Evolutionary conservation across 2,888 invertebrate genomes (phyloP).

Genomic region (Archips xylosteana): DNA sequence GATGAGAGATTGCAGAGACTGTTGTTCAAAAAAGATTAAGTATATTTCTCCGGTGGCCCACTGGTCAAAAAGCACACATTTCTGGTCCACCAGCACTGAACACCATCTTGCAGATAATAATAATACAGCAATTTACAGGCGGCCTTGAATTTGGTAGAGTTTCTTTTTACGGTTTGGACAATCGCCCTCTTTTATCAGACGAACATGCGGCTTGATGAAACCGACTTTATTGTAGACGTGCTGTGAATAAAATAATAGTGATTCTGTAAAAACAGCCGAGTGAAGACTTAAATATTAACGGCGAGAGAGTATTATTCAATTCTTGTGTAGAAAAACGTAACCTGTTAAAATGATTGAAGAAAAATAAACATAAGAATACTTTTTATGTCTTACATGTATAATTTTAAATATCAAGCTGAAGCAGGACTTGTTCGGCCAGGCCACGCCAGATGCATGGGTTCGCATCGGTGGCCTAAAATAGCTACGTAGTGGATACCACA

Average conservation of each 20-base stretch:
- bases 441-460: no score
- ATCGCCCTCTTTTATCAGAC: not conserved
- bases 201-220: slow-evolving; percentile 7
- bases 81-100: not conserved
- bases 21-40: no score
- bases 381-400: no score
- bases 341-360: no score
- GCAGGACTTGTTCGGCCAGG: no score
- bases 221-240: slow-evolving; percentile 17
- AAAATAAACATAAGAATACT: not conserved
- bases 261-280: not conserved
- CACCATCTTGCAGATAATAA: not conserved
- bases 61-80: no score
- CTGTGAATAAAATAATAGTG: slow-evolving; percentile 12
- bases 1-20: no score
- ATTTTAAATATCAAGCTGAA: no score
- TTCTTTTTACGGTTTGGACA: slow-evolving; percentile 12
- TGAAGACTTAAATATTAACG: not conserved
- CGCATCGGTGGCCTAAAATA: no score
- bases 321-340: no score
- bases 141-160: not conserved
- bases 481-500: no score
- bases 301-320: not conserved
- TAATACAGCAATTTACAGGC: not conserved
- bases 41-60: no score